Evolutionary conservation across 2,797 vertebrate genomes (phyloP), one percentile per base, ranked within the genome.

Genomic region (Rhadinocentrus ornatus): DNA sequence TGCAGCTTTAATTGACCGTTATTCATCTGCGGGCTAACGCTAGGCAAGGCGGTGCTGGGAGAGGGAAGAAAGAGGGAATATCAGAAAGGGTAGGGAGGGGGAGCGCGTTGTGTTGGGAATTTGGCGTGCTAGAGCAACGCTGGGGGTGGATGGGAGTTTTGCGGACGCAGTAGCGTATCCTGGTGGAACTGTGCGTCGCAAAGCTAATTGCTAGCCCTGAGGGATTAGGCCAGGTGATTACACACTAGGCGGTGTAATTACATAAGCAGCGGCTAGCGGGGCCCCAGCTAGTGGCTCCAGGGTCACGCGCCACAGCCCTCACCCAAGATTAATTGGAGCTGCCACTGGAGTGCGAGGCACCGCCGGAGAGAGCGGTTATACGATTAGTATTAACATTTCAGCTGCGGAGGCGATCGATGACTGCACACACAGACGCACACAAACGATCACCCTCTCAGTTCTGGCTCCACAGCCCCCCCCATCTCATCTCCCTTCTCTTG

Each of bases 221-320:
- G 96, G 96, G 96, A 97, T 96, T 96, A 96, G 94, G 96, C 95
- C 96, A 96, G 96, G 96, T 97, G 96, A 97, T 97, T 97, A 97
- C 96, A 97, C 96, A 96, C 96, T 96, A 96, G 95, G 95, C 93
- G 96, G 93, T 96, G 96, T 97, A 97, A 97, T 97, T 97, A 97
- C 96, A 97, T 97, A 94, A 97, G 96, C 95, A 95, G 94, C 94
- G 94, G 96, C 96, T 93, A 95, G 96, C 94, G 92, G 94, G 93
- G 95, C 95, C 95, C 94, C 93, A 89, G 95, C 95, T 92, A 91
- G 35, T 83, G 92, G 95, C 88, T 93, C 93, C 86, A 94, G 96
- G 96, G 96, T 97, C 96, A 96, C 86, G 95, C 91, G 93, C 95
- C 90, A 91, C 80, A 89, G 90, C 90, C 94, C 93, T 95, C 96